Base-by-base conservation (phyloP, 2,888 invertebrate species). In the Kryphioiulus occultus region DNA sequence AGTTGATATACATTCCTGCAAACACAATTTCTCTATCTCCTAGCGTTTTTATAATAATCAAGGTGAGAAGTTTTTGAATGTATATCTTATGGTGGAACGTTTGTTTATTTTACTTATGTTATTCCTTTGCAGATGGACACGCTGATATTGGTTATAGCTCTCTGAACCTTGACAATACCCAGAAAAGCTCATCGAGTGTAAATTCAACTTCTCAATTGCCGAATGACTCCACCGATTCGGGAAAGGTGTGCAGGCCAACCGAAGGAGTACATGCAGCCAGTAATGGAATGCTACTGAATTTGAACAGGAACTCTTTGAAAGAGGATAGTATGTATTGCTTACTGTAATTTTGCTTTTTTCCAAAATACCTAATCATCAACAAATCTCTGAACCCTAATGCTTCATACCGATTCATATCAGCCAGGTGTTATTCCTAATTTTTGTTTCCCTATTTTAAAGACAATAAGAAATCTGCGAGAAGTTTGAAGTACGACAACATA, bases 101-200 rank as follows among this genome's bases (percentile, higher is more conserved):
- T n/a, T n/a, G n/a, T n/a, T n/a, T n/a, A n/a, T n/a, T n/a, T n/a
- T n/a, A n/a, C n/a, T n/a, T n/a, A n/a, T n/a, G n/a, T n/a, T n/a
- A n/a, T n/a, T n/a, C n/a, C n/a, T n/a, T n/a, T 82, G 35, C 90
- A 92, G 92, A 92, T 89, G 92, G 92, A 26, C 91, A 91, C 87
- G 92, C 93, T 47, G 93, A 93, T 90, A 90, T 92, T 42, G 93
- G 93, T 19, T 93, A 93, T 90, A 92, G 92, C 89, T 93, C 93
- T 3, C 92, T 93, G 92, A 92, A 92, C 32, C 92, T 92, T 87
- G 92, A 92, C 83, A 92, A 92, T 87, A 91, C 91, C 19, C 91
- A 91, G 88, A 89, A 90, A 42, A 88, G 87, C 82, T 82, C 84
- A 42, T 88, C 87, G 22, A 89, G 89, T 19, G 86, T 88, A 9